Base-by-base conservation (phyloP, 2,113 vertebrate species). In the Synchiropus splendidus region DNA sequence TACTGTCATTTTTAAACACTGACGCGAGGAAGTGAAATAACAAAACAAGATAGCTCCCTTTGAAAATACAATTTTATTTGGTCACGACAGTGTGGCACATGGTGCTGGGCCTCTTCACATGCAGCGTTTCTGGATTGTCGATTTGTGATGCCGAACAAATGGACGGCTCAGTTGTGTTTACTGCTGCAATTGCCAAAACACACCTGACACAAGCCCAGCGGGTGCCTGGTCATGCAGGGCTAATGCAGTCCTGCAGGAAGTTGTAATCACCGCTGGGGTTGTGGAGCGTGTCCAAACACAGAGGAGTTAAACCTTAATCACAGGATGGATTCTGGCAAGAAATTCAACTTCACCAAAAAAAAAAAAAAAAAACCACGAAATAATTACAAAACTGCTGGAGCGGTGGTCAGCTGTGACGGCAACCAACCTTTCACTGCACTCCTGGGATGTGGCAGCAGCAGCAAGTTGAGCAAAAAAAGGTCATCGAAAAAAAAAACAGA, bases 201-300 rank as follows among this genome's bases (percentile, higher is more conserved):
- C 16, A 64, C 16, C 9, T 57, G 18, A 2, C 33, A 21, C 42
- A 6, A 5, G 46, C 37, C 43, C 48, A 56, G 21, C 16, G 32
- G 42, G 39, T 27, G 53, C 21, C 17, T 44, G 49, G 46, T 56
- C 54, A 53, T 45, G 64, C 61, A 39, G 51, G 1, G 48, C 54
- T 69, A 58, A 61, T 69, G 65, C 12, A n/a, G 41, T 41, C 61
- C 57, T 52, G 57, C 53, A 58, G 48, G 48, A 62, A 18, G 41
- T 48, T 38, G 58, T 65, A 65, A 73, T 62, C 61, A 68, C 49
- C 31, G 43, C 51, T 33, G 45, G 54, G 18, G 31, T 30, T 40
- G 44, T 16, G 41, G 46, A 44, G 48, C 48, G 2, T 56, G 53
- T 54, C 57, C 34, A 52, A 55, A 55, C 54, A 58, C 31, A 14